These are phyloP conservation scores for Seriola aureovittata DNA, from an alignment of 2,113 vertebrate genomes.

Conservation along the genomic window DNA sequence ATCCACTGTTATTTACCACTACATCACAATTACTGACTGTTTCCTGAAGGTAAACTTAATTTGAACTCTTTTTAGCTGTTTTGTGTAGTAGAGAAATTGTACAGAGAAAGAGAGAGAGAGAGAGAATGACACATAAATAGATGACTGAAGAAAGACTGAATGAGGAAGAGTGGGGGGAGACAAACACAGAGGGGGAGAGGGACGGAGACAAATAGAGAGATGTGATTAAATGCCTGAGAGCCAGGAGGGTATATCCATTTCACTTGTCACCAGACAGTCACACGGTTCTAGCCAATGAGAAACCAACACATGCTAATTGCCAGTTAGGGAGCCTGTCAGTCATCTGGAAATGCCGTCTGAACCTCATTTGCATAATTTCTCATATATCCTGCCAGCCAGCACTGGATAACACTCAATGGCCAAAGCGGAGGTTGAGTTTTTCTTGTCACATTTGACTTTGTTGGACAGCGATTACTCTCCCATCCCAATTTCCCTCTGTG, in stretches of 20 bases:
- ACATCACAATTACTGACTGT: background rate
- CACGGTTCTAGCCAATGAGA: slow-evolving; percentile 60
- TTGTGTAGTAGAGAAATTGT: background rate
- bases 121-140: background rate
- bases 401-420: slow-evolving; percentile 26
- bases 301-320: slow-evolving; percentile 71
- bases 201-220: slow-evolving; percentile 45
- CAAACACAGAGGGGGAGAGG: slow-evolving; percentile 14
- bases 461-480: slow-evolving; percentile 48
- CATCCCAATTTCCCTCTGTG: slow-evolving; percentile 27
- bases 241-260: slow-evolving; percentile 53
- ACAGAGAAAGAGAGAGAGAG: background rate
- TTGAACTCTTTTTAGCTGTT: slow-evolving; percentile 6
- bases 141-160: background rate
- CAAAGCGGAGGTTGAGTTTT: slow-evolving; percentile 20
- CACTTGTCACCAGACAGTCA: slow-evolving; percentile 67
- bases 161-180: background rate
- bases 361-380: slow-evolving; percentile 72
- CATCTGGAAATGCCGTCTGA: slow-evolving; percentile 57
- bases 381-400: slow-evolving; percentile 35
- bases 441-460: slow-evolving; percentile 60
- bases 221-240: slow-evolving; percentile 46
- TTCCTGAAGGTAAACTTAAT: background rate
- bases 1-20: background rate
- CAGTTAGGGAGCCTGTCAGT: slow-evolving; percentile 73